Conservation (phyloP, 2,797 vertebrate genomes). For the Ambastaia sidthimunki region DNA sequence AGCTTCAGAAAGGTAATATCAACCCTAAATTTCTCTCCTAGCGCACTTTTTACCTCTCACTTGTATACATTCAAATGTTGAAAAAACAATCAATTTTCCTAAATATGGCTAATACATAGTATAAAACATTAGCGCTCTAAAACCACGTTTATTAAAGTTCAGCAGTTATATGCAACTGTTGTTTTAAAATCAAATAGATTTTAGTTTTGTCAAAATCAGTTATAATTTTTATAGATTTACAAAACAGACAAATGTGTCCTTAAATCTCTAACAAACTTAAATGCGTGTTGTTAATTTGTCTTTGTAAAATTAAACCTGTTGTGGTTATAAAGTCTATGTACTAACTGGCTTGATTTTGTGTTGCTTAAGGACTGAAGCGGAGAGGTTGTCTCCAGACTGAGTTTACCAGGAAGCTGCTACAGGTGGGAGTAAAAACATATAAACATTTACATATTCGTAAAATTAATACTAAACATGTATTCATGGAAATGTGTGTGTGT, state of each 20-base stretch:
- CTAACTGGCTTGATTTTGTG: conserved; percentile 22
- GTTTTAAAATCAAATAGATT: conserved; percentile 29
- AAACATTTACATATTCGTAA: no score
- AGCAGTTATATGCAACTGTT: conserved; percentile 5
- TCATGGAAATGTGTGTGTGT: no score
- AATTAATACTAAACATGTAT: no score
- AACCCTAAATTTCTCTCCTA: conserved; percentile 81
- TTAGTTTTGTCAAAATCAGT: conserved; percentile 28
- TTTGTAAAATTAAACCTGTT: no score
- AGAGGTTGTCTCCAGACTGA: conserved; percentile 33
- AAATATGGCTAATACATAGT: conserved; percentile 20
- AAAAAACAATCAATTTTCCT: conserved; percentile 11
- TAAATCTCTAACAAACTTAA: background rate
- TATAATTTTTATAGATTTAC: conserved; percentile 19
- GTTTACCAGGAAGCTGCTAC: conserved; percentile 8
- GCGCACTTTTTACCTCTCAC: conserved; percentile 66
- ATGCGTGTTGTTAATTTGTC: background rate
- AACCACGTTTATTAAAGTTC: background rate
- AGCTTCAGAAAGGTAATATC: conserved; percentile 85
- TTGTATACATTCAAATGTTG: conserved; percentile 33
- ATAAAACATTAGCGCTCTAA: conserved; percentile 5
- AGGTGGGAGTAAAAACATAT: conserved; percentile 35
- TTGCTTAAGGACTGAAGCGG: conserved; percentile 39
- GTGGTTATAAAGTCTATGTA: background rate
- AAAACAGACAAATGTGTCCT: conserved; percentile 11